A percentile compares a stretch with the other conserved stretches of the same genome.
Conservation (phyloP, 2,113 vertebrate species). For the Carettochelys insculpta region DNA sequence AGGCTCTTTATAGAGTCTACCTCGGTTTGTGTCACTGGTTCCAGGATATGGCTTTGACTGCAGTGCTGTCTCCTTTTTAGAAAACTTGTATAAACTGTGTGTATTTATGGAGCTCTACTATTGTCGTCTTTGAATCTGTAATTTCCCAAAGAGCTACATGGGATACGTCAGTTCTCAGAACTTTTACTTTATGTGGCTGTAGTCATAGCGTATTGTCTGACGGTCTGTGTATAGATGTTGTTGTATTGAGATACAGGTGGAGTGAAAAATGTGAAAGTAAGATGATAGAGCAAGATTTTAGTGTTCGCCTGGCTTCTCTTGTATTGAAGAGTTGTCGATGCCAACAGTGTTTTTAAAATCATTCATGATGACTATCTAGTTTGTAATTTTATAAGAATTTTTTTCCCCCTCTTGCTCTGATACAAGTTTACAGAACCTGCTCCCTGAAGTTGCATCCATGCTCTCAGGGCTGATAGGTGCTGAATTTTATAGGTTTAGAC, state of each 20-base stretch:
- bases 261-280: background rate
- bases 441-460: conserved; percentile 12
- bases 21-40: background rate
- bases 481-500: no score
- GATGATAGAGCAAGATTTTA: background rate
- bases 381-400: background rate
- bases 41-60: background rate
- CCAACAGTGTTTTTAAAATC: background rate
- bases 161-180: background rate
- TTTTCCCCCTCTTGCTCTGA: background rate
- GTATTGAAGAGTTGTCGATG: background rate
- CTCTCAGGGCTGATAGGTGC: background rate
- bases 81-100: background rate
- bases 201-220: background rate
- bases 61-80: background rate
- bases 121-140: background rate
- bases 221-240: background rate
- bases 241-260: background rate
- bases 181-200: background rate
- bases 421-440: conserved; percentile 8
- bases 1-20: background rate
- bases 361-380: background rate
- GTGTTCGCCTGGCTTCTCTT: background rate
- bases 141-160: background rate
- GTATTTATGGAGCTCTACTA: background rate